A percentile compares a stretch with the other conserved stretches of the same genome.
These are phyloP conservation scores for Stenodema calcarata DNA, from an alignment of 2,888 invertebrate species.

Conservation along the genomic window DNA sequence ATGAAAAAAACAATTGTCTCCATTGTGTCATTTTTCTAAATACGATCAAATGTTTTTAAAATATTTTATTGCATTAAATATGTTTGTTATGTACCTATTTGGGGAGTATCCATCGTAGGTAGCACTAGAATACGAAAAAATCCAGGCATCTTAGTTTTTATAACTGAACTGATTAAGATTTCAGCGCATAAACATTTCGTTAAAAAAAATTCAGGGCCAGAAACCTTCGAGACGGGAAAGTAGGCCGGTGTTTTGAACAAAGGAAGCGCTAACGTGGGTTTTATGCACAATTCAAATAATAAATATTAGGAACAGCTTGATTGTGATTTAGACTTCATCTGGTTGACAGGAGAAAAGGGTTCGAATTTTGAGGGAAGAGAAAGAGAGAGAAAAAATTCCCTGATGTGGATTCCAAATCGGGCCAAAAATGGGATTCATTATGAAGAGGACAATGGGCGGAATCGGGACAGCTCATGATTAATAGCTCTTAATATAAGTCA, in stretches of 20 bases:
- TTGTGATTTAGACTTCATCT: constrained; percentile 1
- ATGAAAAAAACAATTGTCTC: too few relatives aligned
- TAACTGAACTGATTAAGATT: too few relatives aligned
- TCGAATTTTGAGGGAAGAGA: background rate
- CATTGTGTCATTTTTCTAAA: too few relatives aligned
- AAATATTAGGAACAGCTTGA: background rate
- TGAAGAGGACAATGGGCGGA: constrained; percentile 46
- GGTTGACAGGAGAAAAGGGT: constrained; percentile 3
- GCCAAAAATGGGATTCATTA: constrained; percentile 52
- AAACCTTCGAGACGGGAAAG: too few relatives aligned
- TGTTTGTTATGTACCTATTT: too few relatives aligned
- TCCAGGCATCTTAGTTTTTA: too few relatives aligned
- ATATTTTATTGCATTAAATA: too few relatives aligned
- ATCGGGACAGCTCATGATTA: constrained; percentile 50
- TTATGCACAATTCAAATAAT: background rate
- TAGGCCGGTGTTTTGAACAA: background rate
- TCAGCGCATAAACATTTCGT: too few relatives aligned
- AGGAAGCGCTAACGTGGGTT: background rate
- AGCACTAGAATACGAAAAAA: too few relatives aligned
- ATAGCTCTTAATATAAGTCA: constrained; percentile 56
- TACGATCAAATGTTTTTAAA: too few relatives aligned
- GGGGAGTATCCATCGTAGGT: too few relatives aligned
- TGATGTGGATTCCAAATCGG: background rate
- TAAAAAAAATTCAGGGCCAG: too few relatives aligned
- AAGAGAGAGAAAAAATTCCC: background rate